Evolutionary conservation across 2,113 vertebrate genomes (phyloP).

Genomic region (Dipodomys stephensi): DNA sequence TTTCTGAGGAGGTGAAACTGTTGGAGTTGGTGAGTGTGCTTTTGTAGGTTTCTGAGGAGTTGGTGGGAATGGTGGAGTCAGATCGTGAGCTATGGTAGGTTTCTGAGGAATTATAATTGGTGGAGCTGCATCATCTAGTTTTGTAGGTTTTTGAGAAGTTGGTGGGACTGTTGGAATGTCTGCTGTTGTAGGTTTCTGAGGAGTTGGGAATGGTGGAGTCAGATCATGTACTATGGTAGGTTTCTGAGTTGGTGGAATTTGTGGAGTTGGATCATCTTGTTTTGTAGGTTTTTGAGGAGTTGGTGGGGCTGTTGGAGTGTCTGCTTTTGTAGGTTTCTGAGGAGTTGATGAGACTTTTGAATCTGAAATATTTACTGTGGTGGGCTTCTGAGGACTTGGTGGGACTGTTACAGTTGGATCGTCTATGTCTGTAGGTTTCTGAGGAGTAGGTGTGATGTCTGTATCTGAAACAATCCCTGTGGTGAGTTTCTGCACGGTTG

Average conservation of each 20-base stretch:
- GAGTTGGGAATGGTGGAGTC: rapidly evolving
- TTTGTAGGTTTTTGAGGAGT: background rate
- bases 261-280: background rate
- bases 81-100: background rate
- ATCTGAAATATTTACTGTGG: background rate
- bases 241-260: background rate
- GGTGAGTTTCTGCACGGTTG: background rate
- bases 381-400: background rate
- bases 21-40: too few relatives aligned
- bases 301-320: background rate
- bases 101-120: background rate
- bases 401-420: rapidly evolving
- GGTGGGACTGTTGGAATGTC: background rate
- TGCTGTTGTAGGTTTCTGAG: background rate
- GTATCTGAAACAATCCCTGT: background rate
- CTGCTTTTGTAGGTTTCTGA: background rate
- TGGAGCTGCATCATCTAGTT: background rate
- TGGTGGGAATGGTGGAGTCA: background rate
- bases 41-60: background rate
- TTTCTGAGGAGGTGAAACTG: background rate
- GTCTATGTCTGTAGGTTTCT: background rate
- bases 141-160: background rate
- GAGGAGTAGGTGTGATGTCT: background rate
- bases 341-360: rapidly evolving
- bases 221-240: background rate